Evolutionary conservation across 2,888 invertebrate genomes (phyloP), one percentile per base, ranked within the genome.

Genomic region (Cheilosia pagana): DNA sequence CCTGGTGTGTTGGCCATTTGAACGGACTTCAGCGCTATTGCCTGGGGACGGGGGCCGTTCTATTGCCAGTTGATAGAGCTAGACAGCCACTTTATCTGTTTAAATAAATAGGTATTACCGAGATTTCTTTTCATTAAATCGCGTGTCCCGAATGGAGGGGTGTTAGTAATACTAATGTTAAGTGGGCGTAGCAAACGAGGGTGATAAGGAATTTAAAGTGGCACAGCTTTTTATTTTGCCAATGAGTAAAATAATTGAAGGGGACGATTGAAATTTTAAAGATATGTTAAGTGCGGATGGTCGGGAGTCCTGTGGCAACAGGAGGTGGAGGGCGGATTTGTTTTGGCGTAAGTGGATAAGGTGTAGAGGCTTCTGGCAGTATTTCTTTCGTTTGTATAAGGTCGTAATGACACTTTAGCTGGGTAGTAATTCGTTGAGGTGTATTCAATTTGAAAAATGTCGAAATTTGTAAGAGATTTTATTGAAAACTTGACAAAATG

Each of bases 71-170:
- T 70, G 63, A 78, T 50, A 78, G 28, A 78, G 63, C 63, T 57
- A 71, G 77, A 63, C 77, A 71, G 77, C 48, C 63, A 78, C 63
- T 78, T 78, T 78, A 78, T 78, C 71, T 63, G 62, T 71, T 63
- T 63, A 70, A 63, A 78, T 78, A 78, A 71, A 70, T 78, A 70
- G 70, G 77, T 50, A 77, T 77, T 77, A 77, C 70, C 43, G 48
- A 41, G 70, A 63, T 78, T 78, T 77, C 62, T 70, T 68, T 77
- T 63, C 63, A 78, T 78, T 78, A 78, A 63, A 70, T 57, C 19
- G 55, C 14, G 45, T 53, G 19, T 63, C 57, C 45, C 52, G 43
- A 68, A 60, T 60, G 45, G 28, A 16, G 52, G 14, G 43, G 52
- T 76, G 59, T 48, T 41, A 67, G 65, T 48, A 12, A 25, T 39